phyloP scores from a whole-genome alignment of 2,888 invertebrate species.

The Euzophera pinguis region DNA sequence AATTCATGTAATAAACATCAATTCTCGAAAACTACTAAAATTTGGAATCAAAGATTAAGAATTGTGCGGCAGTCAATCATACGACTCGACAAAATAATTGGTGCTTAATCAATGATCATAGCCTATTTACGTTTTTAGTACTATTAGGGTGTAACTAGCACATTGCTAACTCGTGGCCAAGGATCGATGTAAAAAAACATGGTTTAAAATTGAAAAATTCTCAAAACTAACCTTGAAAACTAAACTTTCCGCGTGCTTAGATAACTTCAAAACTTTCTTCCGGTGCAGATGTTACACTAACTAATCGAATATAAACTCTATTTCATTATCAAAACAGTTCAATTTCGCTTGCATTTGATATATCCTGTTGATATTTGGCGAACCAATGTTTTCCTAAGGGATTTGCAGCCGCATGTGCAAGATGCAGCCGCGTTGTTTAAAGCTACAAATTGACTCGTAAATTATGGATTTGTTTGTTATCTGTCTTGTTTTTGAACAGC shows the following conservation, averaged over 20 bases:
- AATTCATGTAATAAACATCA: too few species aligned
- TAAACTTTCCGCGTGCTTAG: neutral
- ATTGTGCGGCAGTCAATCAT: too few species aligned
- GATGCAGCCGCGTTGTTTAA: neutral
- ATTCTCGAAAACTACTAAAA: too few species aligned
- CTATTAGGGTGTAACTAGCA: too few species aligned
- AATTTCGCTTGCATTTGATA: neutral
- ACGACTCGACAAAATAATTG: too few species aligned
- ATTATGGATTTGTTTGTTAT: constrained; percentile 5
- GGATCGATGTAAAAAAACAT: too few species aligned
- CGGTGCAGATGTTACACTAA: neutral
- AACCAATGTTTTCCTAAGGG: neutral
- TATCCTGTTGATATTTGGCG: neutral
- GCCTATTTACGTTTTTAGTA: too few species aligned
- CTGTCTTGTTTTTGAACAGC: neutral
- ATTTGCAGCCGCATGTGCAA: constrained; percentile 1
- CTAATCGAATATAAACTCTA: neutral
- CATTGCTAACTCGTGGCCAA: too few species aligned
- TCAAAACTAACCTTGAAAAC: neutral
- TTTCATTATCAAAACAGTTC: neutral
- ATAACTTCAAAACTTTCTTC: neutral
- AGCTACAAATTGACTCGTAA: neutral
- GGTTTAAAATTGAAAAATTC: too few species aligned
- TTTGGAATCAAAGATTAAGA: too few species aligned
- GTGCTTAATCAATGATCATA: too few species aligned